Conservation (phyloP, 2,888 invertebrate genomes). For the Chaitophorus viminalis region DNA sequence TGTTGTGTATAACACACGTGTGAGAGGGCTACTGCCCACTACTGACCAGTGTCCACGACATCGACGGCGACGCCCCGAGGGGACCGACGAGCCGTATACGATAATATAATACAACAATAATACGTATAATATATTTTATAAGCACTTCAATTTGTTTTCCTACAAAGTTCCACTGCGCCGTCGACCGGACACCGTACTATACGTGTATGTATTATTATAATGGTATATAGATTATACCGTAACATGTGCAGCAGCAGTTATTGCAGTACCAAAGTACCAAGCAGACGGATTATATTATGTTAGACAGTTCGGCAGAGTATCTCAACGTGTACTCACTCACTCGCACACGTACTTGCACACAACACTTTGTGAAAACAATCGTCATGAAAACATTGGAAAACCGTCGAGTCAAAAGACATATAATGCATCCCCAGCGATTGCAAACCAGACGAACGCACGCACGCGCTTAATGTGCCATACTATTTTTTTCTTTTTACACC, state of each 20-base stretch:
- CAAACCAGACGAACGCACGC: neutral
- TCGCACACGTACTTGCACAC: no score
- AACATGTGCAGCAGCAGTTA: neutral
- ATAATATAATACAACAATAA: neutral
- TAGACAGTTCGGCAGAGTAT: no score
- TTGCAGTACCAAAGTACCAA: no score
- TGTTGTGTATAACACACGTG: neutral
- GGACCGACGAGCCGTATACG: neutral
- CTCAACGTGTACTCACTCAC: no score
- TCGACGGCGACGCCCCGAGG: neutral
- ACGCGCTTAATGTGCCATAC: constrained; percentile 38
- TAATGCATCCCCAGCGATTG: constrained; percentile 50
- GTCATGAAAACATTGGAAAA: neutral
- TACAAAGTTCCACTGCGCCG: neutral
- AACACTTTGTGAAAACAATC: constrained; percentile 13
- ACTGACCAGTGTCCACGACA: constrained; percentile 48
- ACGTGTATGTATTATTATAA: neutral
- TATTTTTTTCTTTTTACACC: neutral
- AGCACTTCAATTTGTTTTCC: constrained; percentile 41
- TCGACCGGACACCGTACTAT: neutral
- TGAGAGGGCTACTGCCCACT: neutral
- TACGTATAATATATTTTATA: neutral
- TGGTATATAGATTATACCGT: no score
- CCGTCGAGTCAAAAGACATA: constrained; percentile 1
- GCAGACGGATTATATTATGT: no score